Evolutionary conservation across 2,113 vertebrate genomes (phyloP), one percentile per base, ranked within the genome.

Genomic region (Ancistrus triradiatus): DNA sequence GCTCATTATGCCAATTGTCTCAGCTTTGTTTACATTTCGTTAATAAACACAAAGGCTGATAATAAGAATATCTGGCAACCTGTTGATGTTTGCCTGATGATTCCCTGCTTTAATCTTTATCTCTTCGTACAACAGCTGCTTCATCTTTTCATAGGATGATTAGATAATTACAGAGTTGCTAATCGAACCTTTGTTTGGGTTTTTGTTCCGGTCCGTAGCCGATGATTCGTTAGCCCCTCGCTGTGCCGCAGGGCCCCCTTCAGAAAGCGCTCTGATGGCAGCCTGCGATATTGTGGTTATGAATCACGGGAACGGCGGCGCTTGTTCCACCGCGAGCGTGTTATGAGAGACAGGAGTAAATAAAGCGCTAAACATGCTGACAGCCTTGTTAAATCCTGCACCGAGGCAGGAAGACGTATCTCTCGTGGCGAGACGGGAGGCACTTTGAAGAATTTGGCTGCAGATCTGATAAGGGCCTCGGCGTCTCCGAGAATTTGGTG

Each of bases 221-320:
- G 66, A 76, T 74, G 57, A 74, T 66, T 68, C 57, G 46, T 62
- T n/a, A 31, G 46, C 3, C 9, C 35, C 3, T 37, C 35, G 14
- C 19, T 42, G 59, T 51, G 46, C 44, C 50, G 44, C 55, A 24
- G 49, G 57, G 56, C 48, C 21, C 65, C 33, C 53, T 70, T 72
- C n/a, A n/a, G n/a, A n/a, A n/a, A n/a, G n/a, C n/a, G n/a, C n/a
- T n/a, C n/a, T n/a, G n/a, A n/a, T n/a, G n/a, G n/a, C n/a, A n/a
- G n/a, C n/a, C n/a, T n/a, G n/a, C n/a, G n/a, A n/a, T 78, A 72
- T 72, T 74, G 66, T 43, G n/a, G 57, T 62, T 18, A 75, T 75
- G 60, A 75, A 70, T 78, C 73, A 72, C 50, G 25, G 27, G 64
- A 67, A 73, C 19, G 47, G n/a, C n/a, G n/a, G n/a, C n/a, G n/a